A percentile compares a stretch with the other conserved stretches of the same genome.
These are phyloP conservation scores for Cepphus grylle DNA, from an alignment of 2,113 vertebrate species.

Conservation along the genomic window DNA sequence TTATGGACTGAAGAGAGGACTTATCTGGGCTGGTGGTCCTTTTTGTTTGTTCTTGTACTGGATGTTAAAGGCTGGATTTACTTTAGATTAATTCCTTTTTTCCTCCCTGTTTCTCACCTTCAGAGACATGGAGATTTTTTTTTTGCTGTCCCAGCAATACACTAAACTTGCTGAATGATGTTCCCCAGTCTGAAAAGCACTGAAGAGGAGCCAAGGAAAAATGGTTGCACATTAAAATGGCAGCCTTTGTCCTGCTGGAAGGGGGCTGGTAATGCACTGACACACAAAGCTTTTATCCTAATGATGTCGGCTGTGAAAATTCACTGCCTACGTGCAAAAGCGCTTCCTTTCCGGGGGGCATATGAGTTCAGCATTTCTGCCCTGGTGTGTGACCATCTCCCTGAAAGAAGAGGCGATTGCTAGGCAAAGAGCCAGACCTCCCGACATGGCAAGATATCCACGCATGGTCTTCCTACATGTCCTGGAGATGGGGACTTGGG, in stretches of 20 bases:
- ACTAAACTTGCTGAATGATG: not conserved
- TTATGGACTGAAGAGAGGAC: not conserved
- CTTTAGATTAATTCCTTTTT: not conserved
- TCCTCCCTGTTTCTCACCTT: not conserved
- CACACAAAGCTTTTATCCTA: conserved; percentile 13
- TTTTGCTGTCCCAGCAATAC: not conserved
- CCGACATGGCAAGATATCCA: not conserved
- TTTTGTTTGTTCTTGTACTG: not conserved
- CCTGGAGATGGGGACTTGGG: not conserved
- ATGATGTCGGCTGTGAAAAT: conserved; percentile 38
- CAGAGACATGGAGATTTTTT: not conserved
- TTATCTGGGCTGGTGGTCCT: not conserved
- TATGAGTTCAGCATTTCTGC: not conserved
- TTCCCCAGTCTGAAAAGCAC: not conserved
- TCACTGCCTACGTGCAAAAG: conserved; percentile 24
- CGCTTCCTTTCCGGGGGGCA: not conserved
- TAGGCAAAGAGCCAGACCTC: conserved; percentile 15
- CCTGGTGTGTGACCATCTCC: not conserved
- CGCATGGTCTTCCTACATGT: not conserved
- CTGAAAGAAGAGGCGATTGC: not conserved
- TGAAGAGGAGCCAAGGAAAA: conserved; percentile 1
- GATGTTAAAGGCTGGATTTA: not conserved
- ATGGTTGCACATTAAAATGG: not conserved
- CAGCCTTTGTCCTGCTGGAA: conserved; percentile 1
- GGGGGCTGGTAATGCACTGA: not conserved